phyloP scores from a whole-genome alignment of 2,797 vertebrate genomes.

The Crocidura indochinensis region DNA sequence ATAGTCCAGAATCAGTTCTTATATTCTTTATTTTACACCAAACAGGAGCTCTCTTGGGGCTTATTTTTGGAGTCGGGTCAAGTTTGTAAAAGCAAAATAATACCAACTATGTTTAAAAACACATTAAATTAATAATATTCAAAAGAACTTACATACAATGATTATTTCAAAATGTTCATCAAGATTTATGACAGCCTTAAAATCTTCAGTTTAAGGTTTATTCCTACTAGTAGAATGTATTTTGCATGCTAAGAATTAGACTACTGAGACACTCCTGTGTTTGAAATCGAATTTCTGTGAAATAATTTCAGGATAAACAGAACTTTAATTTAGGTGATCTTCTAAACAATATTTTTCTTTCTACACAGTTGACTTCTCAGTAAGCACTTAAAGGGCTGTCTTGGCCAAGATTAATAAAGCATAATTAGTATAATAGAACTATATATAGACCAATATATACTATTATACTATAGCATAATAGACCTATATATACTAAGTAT shows the following conservation, averaged over 20 bases:
- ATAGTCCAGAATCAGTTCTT: constrained; percentile 36
- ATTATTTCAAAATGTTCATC: constrained; percentile 93
- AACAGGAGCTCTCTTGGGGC: constrained; percentile 32
- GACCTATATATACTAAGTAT: not conserved
- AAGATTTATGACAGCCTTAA: constrained; percentile 85
- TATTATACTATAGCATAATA: no score
- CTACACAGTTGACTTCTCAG: constrained; percentile 93
- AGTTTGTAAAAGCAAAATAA: constrained; percentile 47
- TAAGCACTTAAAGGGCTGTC: constrained; percentile 69
- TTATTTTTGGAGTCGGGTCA: not conserved
- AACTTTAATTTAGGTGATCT: constrained; percentile 89
- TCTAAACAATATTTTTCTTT: constrained; percentile 89
- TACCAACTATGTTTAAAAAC: constrained; percentile 51
- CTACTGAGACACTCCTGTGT: constrained; percentile 90
- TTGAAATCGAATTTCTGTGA: constrained; percentile 91
- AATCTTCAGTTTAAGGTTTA: constrained; percentile 71
- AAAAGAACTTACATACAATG: constrained; percentile 92
- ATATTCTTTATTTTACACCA: constrained; percentile 31
- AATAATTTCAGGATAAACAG: constrained; percentile 92
- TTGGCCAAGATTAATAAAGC: not conserved
- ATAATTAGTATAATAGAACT: constrained; percentile 43
- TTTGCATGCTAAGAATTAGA: constrained; percentile 92
- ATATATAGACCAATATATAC: constrained; percentile 41
- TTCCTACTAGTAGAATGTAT: constrained; percentile 87
- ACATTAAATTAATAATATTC: constrained; percentile 44